phyloP scores from a whole-genome alignment of 2,797 vertebrate species.

The Phalloptychus januarius region DNA sequence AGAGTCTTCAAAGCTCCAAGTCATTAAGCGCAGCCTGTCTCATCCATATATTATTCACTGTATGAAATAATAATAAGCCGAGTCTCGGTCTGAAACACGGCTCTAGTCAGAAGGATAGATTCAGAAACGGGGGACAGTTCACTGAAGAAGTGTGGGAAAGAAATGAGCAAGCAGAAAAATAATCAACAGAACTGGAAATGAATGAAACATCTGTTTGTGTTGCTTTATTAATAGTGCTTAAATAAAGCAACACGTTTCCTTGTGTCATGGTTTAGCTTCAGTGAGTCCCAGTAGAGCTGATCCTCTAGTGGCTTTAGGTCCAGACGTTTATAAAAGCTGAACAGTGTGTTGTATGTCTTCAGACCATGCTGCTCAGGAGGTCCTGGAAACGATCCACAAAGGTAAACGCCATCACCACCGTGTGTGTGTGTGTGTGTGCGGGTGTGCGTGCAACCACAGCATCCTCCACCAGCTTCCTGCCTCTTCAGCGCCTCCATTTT shows the following conservation, averaged over 20 bases:
- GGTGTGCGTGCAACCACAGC: slow-evolving; percentile 8
- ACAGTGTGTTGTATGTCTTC: slow-evolving; percentile 79
- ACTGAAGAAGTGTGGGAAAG: not conserved
- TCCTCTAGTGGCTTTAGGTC: slow-evolving; percentile 22
- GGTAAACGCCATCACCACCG: slow-evolving; percentile 84
- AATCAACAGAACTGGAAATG: not conserved
- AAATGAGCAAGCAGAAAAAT: not conserved
- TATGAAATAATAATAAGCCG: slow-evolving; percentile 43
- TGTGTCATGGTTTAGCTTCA: not conserved
- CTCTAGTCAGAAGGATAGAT: slow-evolving; percentile 7
- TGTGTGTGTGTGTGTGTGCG: not conserved
- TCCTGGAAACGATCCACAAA: slow-evolving; percentile 95
- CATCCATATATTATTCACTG: slow-evolving; percentile 50
- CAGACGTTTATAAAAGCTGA: not conserved
- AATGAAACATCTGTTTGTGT: not conserved
- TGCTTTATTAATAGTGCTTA: slow-evolving; percentile 6
- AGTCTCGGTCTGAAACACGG: slow-evolving; percentile 7
- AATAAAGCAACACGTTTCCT: not conserved
- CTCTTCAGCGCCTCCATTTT: not conserved
- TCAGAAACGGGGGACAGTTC: not conserved
- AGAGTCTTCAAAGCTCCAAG: not conserved
- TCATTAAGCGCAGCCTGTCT: slow-evolving; percentile 19
- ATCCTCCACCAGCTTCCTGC: not conserved
- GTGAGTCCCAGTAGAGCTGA: not conserved
- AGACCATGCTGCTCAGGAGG: slow-evolving; percentile 93